Evolutionary conservation across 1,140 invertebrate species (phyloP).

Genomic region (Cheumatopsyche charites): DNA sequence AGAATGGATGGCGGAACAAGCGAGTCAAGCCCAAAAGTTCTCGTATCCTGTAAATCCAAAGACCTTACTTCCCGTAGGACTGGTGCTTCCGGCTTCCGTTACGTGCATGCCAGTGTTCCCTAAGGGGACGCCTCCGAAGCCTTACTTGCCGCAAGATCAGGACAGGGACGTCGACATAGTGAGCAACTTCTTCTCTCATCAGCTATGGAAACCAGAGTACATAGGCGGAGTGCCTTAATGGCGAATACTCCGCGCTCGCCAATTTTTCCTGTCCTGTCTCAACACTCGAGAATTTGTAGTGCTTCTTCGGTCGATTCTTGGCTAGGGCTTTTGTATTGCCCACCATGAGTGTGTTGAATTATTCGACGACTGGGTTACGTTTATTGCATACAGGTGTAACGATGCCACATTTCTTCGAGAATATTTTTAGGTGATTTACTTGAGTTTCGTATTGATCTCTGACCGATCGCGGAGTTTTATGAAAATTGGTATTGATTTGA

Average conservation of each 20-base stretch:
- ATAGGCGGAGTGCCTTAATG: slow-evolving; percentile 50
- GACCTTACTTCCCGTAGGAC: slow-evolving; percentile 54
- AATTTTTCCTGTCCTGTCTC: not conserved
- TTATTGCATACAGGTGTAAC: too few species aligned
- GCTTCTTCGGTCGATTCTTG: not conserved
- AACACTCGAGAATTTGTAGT: not conserved
- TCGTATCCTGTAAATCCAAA: slow-evolving; percentile 49
- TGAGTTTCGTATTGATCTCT: too few species aligned
- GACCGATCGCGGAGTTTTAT: too few species aligned
- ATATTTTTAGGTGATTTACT: too few species aligned
- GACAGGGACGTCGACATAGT: slow-evolving; percentile 60
- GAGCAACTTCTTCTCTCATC: slow-evolving; percentile 63
- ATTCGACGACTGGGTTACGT: too few species aligned
- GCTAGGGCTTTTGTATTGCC: not conserved
- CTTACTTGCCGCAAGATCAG: slow-evolving; percentile 51
- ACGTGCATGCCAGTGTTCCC: slow-evolving; percentile 56
- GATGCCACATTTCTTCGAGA: too few species aligned
- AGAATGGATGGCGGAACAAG: slow-evolving; percentile 48
- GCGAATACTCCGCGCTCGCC: slow-evolving; percentile 1
- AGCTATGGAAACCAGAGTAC: slow-evolving; percentile 65
- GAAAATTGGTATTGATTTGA: too few species aligned
- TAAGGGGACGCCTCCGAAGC: slow-evolving; percentile 5
- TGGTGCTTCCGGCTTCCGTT: slow-evolving; percentile 56
- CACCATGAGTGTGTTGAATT: too few species aligned
- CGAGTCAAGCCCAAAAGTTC: slow-evolving; percentile 49